Conservation (phyloP, 23 tunicate species). For the Oikopleura dioica region DNA sequence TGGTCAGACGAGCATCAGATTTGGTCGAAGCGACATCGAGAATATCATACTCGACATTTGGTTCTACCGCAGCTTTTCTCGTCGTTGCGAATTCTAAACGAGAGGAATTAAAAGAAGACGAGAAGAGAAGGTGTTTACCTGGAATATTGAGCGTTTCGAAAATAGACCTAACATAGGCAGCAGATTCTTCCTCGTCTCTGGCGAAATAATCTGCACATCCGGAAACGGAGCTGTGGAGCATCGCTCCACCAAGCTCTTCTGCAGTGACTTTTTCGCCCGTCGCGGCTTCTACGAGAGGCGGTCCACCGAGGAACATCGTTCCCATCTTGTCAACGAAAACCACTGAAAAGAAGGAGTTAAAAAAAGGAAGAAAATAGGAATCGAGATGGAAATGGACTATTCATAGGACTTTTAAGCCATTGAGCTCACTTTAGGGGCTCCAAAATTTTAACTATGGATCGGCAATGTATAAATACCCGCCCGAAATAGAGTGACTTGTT, state of each 20-base stretch:
- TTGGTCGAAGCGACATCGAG: conserved; percentile 16
- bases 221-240: conserved; percentile 45
- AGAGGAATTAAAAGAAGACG: no score
- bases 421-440: no score
- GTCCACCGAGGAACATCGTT: conserved; percentile 86
- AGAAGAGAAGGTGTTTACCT: no score
- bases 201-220: conserved; percentile 90
- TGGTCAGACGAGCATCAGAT: conserved; percentile 22
- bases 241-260: conserved; percentile 78
- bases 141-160: conserved; percentile 44
- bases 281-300: conserved; percentile 85
- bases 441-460: no score
- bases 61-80: background rate
- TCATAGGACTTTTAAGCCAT: no score
- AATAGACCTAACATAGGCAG: conserved; percentile 31
- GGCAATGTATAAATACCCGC: no score
- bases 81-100: background rate
- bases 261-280: conserved; percentile 81
- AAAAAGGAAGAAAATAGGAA: no score
- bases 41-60: conserved; percentile 17
- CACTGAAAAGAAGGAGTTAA: no score
- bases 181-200: conserved; percentile 33
- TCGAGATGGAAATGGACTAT: no score
- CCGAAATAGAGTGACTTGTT: no score
- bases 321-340: conserved; percentile 69